Evolutionary conservation across 2,888 invertebrate genomes (phyloP).

Genomic region (Phorcus lineatus): DNA sequence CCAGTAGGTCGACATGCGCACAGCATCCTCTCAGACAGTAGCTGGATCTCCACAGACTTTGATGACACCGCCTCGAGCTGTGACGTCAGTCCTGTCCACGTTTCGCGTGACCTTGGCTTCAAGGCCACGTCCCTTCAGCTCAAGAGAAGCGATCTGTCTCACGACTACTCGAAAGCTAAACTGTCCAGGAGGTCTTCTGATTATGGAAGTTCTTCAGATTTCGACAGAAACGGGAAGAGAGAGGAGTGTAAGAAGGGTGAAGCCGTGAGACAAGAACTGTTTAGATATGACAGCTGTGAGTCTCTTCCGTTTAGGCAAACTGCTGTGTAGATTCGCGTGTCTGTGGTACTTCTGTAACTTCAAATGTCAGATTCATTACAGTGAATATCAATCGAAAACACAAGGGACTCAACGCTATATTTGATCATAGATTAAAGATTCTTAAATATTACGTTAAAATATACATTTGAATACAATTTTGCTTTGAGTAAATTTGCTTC

Average conservation of each 20-base stretch:
- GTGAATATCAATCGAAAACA: no score
- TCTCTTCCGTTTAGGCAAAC: neutral
- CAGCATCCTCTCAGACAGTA: conserved; percentile 12
- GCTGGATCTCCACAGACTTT: conserved; percentile 19
- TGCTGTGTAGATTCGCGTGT: neutral
- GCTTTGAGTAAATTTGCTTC: no score
- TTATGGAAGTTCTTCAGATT: neutral
- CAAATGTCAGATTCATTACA: no score
- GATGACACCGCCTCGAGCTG: conserved; percentile 4
- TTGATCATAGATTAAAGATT: no score
- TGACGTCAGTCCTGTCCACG: neutral
- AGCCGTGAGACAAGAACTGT: neutral
- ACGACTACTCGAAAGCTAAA: neutral
- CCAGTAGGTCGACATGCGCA: neutral
- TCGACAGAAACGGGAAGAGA: neutral
- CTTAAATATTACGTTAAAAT: no score
- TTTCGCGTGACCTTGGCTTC: no score
- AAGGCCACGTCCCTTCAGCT: neutral
- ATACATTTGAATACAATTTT: no score
- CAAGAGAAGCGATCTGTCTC: neutral
- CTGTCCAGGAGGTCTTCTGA: neutral
- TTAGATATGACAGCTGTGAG: neutral
- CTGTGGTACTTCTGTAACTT: neutral
- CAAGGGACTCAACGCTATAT: no score
- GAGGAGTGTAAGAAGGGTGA: neutral